Evolutionary conservation across 2,797 vertebrate genomes (phyloP).

Genomic region (Channallabes apus): DNA sequence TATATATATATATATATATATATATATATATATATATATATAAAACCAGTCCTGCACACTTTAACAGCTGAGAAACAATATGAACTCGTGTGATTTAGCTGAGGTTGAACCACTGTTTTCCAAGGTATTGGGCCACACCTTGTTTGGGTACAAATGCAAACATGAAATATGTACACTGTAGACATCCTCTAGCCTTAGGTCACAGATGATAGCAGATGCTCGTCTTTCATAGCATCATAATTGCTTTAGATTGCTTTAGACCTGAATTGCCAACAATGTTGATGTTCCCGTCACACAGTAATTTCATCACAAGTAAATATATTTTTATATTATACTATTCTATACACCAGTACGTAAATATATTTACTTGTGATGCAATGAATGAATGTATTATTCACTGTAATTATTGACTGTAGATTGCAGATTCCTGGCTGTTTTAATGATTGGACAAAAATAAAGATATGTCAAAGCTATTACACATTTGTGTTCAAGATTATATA

Average conservation of each 20-base stretch:
- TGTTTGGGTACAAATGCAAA: background rate
- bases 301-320: background rate
- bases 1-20: too few relatives aligned
- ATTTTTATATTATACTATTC: too few relatives aligned
- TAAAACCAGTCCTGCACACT: too few relatives aligned
- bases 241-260: background rate
- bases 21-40: too few relatives aligned
- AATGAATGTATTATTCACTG: too few relatives aligned
- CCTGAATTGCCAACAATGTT: background rate
- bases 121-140: background rate
- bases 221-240: background rate
- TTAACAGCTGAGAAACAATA: background rate
- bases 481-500: slow-evolving; percentile 5
- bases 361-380: too few relatives aligned
- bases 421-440: background rate
- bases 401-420: too few relatives aligned
- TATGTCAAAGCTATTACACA: background rate
- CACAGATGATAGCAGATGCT: background rate
- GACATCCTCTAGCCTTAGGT: background rate
- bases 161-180: background rate
- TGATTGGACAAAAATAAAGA: background rate
- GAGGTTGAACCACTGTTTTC: background rate
- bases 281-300: background rate
- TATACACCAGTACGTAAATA: too few relatives aligned
- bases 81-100: background rate